phyloP scores from a whole-genome alignment of 1,140 invertebrate species.

The Aphis craccivora region DNA sequence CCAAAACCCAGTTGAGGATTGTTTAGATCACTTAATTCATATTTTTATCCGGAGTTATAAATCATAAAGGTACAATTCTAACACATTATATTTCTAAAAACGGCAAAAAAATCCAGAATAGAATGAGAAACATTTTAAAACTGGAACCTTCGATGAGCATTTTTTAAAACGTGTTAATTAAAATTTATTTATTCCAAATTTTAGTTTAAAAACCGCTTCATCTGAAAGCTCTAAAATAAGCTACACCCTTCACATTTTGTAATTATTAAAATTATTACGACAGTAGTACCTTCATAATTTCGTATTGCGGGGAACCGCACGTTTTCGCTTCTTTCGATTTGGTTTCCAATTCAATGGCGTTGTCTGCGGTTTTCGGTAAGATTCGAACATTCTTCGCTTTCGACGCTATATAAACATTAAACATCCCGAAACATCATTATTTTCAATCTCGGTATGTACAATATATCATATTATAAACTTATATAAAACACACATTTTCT shows the following conservation, averaged over 20 bases:
- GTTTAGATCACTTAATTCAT: neutral
- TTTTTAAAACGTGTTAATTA: neutral
- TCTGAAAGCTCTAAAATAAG: neutral
- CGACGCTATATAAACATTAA: conserved; percentile 16
- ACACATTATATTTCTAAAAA: too few relatives aligned
- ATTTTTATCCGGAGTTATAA: neutral
- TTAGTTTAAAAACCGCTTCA: neutral
- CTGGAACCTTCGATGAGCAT: neutral
- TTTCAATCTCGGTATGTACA: neutral
- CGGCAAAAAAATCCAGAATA: neutral
- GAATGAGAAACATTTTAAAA: neutral
- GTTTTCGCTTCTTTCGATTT: conserved; percentile 40
- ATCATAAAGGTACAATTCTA: too few relatives aligned
- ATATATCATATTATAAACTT: neutral
- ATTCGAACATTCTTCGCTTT: conserved; percentile 26
- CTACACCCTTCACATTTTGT: neutral
- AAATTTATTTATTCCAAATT: neutral
- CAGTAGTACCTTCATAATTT: conserved; percentile 46
- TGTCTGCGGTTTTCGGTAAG: conserved; percentile 24
- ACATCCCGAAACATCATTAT: conserved; percentile 55
- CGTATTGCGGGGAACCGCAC: conserved; percentile 38
- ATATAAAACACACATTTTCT: neutral
- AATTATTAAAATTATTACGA: neutral
- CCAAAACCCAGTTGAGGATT: neutral
- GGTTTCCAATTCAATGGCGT: neutral